phyloP scores from a whole-genome alignment of 2,113 vertebrate species.

The Zeus faber region DNA sequence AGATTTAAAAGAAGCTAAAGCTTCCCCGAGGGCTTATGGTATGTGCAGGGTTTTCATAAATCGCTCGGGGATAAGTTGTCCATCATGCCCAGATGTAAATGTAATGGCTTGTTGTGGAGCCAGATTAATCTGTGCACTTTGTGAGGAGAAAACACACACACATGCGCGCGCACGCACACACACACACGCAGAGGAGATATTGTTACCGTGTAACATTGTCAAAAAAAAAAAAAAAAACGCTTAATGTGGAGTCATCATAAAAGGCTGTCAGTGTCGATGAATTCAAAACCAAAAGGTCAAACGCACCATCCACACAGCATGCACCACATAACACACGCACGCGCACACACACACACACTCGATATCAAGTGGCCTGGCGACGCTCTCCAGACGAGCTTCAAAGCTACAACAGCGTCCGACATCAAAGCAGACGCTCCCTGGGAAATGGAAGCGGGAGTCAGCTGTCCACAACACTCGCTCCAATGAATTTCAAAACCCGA shows the following conservation, averaged over 20 bases:
- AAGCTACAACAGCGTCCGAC: slow-evolving; percentile 56
- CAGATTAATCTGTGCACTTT: no score
- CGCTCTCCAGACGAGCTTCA: slow-evolving; percentile 46
- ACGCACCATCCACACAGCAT: no score
- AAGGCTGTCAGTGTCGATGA: slow-evolving; percentile 12
- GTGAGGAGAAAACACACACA: no score
- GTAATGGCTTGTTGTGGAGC: no score
- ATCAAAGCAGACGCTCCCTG: slow-evolving; percentile 69
- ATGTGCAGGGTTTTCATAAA: slow-evolving; percentile 11
- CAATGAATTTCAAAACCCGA: slow-evolving; percentile 77
- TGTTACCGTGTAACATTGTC: no score
- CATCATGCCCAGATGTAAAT: no score
- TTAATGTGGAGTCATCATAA: not conserved
- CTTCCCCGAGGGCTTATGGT: slow-evolving; percentile 16
- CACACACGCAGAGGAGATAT: no score
- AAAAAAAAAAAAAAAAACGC: no score
- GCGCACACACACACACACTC: slow-evolving; percentile 22
- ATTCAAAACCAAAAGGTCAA: slow-evolving; percentile 39
- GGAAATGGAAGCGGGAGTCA: slow-evolving; percentile 71
- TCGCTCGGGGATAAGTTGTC: no score
- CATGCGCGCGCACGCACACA: no score
- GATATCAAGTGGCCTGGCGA: slow-evolving; percentile 33
- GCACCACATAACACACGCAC: slow-evolving; percentile 8
- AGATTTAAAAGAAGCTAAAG: slow-evolving; percentile 34
- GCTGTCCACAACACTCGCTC: slow-evolving; percentile 74